These are phyloP conservation scores for Gobiocypris rarus DNA, from an alignment of 2,113 vertebrate genomes.

Conservation along the genomic window DNA sequence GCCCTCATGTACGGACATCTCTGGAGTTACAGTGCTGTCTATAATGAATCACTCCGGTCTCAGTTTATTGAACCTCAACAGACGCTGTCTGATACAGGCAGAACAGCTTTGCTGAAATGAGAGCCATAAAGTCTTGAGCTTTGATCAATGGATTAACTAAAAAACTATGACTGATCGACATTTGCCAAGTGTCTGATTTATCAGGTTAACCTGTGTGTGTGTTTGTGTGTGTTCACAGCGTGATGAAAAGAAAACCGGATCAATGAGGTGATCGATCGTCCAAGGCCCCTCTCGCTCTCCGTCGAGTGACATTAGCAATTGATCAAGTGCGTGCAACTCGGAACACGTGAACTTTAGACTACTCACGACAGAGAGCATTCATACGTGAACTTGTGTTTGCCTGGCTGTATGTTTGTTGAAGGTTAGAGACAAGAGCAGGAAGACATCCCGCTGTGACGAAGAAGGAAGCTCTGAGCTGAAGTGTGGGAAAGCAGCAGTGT, in stretches of 20 bases:
- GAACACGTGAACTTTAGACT: background rate
- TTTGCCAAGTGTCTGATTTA: slow-evolving; percentile 65
- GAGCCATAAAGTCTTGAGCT: slow-evolving; percentile 31
- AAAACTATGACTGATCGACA: slow-evolving; percentile 63
- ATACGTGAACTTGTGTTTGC: slow-evolving; percentile 29
- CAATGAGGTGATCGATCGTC: slow-evolving; percentile 70
- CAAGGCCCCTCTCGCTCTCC: slow-evolving; percentile 62
- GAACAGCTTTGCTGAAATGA: slow-evolving; percentile 10
- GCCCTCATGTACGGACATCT: background rate
- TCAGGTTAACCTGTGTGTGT: slow-evolving; percentile 61
- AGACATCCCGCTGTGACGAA: slow-evolving; percentile 18
- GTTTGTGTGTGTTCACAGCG: slow-evolving; percentile 26
- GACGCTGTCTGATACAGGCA: background rate
- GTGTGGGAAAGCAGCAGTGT: slow-evolving; percentile 42
- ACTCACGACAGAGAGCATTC: slow-evolving; percentile 3
- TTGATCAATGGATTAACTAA: slow-evolving; percentile 53
- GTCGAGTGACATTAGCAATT: slow-evolving; percentile 67
- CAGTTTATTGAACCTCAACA: slow-evolving; percentile 24
- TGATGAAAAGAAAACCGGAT: slow-evolving; percentile 60
- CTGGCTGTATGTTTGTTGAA: slow-evolving; percentile 46
- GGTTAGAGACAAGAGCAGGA: slow-evolving; percentile 45
- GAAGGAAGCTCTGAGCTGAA: slow-evolving; percentile 42
- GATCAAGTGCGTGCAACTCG: slow-evolving; percentile 46
- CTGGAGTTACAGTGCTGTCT: slow-evolving; percentile 19
- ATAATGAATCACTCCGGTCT: slow-evolving; percentile 12